Evolutionary conservation across 2,888 invertebrate species (phyloP).

Genomic region (Mantis religiosa): DNA sequence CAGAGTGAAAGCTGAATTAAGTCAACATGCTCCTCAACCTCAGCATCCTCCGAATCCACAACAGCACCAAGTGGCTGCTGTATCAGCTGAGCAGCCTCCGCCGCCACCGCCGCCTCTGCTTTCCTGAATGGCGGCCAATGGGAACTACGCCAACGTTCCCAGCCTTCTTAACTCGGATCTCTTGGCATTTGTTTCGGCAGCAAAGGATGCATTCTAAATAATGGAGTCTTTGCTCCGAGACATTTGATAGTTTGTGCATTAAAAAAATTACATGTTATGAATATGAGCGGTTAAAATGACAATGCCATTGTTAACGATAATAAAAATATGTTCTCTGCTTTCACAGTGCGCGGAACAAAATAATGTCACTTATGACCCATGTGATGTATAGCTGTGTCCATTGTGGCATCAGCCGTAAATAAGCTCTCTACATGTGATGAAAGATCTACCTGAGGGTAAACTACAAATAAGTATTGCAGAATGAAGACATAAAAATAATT

Average conservation of each 20-base stretch:
- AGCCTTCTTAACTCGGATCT: slow-evolving; percentile 33
- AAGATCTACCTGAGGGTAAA: background rate
- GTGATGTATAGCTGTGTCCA: background rate
- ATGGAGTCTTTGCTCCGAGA: background rate
- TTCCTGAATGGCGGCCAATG: slow-evolving; percentile 34
- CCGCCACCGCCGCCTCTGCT: slow-evolving; percentile 30
- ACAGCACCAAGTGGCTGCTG: slow-evolving; percentile 24
- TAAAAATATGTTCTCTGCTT: background rate
- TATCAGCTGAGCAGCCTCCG: slow-evolving; percentile 29
- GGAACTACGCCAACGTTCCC: slow-evolving; percentile 34
- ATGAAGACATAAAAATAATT: slow-evolving; percentile 1
- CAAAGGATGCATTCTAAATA: slow-evolving; percentile 31
- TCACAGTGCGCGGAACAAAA: background rate
- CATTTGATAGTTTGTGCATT: background rate
- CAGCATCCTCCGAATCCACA: slow-evolving; percentile 23
- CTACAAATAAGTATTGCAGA: background rate
- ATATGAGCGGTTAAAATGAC: background rate
- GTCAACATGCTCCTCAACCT: slow-evolving; percentile 54
- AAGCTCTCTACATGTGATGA: background rate
- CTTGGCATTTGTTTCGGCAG: slow-evolving; percentile 32
- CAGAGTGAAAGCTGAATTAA: slow-evolving; percentile 78
- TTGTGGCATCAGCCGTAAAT: background rate
- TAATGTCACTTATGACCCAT: background rate
- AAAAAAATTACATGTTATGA: background rate
- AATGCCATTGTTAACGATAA: background rate